Conservation (phyloP, 2,113 vertebrate genomes). For the Amia ocellicauda region DNA sequence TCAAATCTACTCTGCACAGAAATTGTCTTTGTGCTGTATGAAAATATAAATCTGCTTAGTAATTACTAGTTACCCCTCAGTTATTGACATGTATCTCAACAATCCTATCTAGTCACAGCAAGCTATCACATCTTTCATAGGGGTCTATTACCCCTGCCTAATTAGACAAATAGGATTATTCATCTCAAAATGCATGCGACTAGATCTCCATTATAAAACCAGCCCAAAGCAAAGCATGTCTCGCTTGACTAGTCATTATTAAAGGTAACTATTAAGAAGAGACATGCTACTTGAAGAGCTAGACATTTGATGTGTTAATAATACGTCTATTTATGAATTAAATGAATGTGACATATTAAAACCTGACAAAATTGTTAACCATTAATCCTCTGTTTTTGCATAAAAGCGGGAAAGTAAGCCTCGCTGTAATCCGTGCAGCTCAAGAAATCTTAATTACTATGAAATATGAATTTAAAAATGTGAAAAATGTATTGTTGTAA, state of each 20-base stretch:
- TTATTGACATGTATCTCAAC: slow-evolving; percentile 53
- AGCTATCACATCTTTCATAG: slow-evolving; percentile 55
- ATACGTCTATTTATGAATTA: slow-evolving; percentile 31
- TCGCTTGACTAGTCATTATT: slow-evolving; percentile 56
- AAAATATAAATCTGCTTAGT: slow-evolving; percentile 7
- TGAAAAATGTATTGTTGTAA: too few species aligned
- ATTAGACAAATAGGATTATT: slow-evolving; percentile 71
- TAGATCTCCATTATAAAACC: slow-evolving; percentile 47
- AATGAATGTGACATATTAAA: slow-evolving; percentile 8
- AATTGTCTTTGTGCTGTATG: not conserved
- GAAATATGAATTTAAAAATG: slow-evolving; percentile 22
- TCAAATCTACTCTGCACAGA: not conserved
- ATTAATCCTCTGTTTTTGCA: slow-evolving; percentile 10
- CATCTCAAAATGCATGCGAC: slow-evolving; percentile 61
- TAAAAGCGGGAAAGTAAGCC: not conserved
- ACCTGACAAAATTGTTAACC: slow-evolving; percentile 24
- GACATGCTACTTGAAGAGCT: slow-evolving; percentile 13
- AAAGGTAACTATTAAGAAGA: slow-evolving; percentile 49
- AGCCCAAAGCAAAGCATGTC: slow-evolving; percentile 41
- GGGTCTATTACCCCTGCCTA: slow-evolving; percentile 67
- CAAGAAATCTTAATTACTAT: slow-evolving; percentile 19
- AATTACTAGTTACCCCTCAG: slow-evolving; percentile 18
- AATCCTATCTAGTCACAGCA: slow-evolving; percentile 39
- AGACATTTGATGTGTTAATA: slow-evolving; percentile 32
- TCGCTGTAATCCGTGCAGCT: not conserved